Base-by-base conservation (phyloP, 2,113 vertebrate genomes). In the Isurus oxyrinchus region DNA sequence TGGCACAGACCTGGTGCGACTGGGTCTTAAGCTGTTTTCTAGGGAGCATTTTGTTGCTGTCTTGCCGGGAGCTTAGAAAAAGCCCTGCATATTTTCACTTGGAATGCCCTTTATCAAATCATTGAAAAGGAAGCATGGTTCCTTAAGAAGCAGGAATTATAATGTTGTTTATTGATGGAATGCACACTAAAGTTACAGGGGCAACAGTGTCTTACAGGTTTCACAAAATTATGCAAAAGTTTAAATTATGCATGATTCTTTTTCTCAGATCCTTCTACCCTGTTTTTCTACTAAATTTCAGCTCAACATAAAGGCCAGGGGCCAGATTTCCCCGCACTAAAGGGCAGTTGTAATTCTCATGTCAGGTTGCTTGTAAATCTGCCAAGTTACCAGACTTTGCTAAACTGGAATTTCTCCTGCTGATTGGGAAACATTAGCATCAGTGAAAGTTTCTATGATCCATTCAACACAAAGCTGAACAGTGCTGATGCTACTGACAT, bases 361-460 rank as follows among this genome's bases (percentile, higher is more conserved):
- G 44, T 53, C 44, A 76, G 94, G 25, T 49, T 95, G 94, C 66
- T 72, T 69, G 10, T 95, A 95, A 95, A 95, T 69, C 44, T 95
- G 94, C 94, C 67, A 95, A 95, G 94, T 95, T 95, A 76, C 94
- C 66, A 95, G 94, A 14, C 66, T 72, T 95, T 76, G 94, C 44
- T 72, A 95, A 95, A 72, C 67, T 95, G 94, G 94, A 95, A 95
- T 95, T 95, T 95, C 44, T 53, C 94, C 44, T 95, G 66, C 94
- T 95, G 94, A 95, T 95, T 35, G 72, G 49, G 66, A 69, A 95
- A 72, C 94, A 72, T 95, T 95, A 72, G 23, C 90, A 94, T 95
- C 44, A 95, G 49, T 55, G 63, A 69, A 72, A 72, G 94, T 95
- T 95, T 95, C 63, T 95, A 31, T 55, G 67, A 95, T 95, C 94